These are phyloP conservation scores for Chelidonichthys spinosus DNA, from an alignment of 2,797 vertebrate genomes.

Conservation along the genomic window DNA sequence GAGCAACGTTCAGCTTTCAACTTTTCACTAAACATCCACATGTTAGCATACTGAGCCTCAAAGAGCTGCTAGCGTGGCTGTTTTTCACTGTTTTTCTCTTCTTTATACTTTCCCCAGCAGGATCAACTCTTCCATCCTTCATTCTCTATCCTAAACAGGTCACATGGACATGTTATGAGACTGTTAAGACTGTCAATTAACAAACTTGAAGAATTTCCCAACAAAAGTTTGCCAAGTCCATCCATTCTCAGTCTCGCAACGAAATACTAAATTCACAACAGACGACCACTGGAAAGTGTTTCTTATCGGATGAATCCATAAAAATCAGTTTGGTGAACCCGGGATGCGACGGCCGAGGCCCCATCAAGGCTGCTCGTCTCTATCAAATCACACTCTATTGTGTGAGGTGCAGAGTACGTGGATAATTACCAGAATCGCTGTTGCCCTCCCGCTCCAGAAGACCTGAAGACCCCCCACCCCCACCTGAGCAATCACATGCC, in stretches of 20 bases:
- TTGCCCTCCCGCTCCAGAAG: slow-evolving; percentile 52
- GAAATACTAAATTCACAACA: slow-evolving; percentile 12
- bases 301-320: slow-evolving; percentile 10
- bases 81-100: too few relatives aligned
- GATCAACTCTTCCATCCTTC: too few relatives aligned
- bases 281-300: background rate
- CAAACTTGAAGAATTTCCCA: background rate
- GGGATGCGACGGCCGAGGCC: slow-evolving; percentile 23
- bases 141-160: too few relatives aligned
- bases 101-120: too few relatives aligned
- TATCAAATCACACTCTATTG: slow-evolving; percentile 83
- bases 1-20: too few relatives aligned
- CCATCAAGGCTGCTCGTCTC: slow-evolving; percentile 36
- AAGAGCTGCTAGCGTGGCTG: too few relatives aligned
- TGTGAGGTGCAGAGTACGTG: slow-evolving; percentile 56
- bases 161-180: background rate
- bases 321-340: slow-evolving; percentile 28
- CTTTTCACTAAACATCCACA: too few relatives aligned
- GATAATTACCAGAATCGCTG: slow-evolving; percentile 78
- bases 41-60: too few relatives aligned
- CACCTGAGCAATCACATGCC: slow-evolving; percentile 92
- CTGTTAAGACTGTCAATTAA: background rate
- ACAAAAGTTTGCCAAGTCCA: background rate
- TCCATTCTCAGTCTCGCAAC: background rate
- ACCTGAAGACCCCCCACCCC: slow-evolving; percentile 41